Evolutionary conservation across 1,140 invertebrate species (phyloP), one percentile per base, ranked within the genome.

Genomic region (Vollenhovia emeryi): DNA sequence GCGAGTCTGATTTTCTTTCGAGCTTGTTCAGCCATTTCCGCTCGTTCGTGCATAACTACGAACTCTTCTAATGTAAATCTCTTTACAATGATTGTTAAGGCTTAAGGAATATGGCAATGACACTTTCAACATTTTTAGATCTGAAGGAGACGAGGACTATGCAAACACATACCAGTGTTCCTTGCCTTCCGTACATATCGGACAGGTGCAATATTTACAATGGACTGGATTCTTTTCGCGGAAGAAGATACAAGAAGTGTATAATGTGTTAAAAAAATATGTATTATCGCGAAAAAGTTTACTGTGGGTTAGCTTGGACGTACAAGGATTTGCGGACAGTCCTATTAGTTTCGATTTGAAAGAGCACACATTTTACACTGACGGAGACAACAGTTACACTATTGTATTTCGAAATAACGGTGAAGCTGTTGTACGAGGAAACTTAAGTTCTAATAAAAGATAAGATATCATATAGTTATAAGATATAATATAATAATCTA

Each of bases 241-340:
- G 24, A 89, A 90, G 59, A 92, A 93, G 86, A 88, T 96, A 15
- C 82, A 86, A 66, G 89, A 92, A 79, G 91, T 96, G 8, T 94
- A 95, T 24, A 68, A 94, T 33, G 43, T 52, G 5, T 76, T 95
- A 21, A 94, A 88, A 93, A 87, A 92, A 57, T 93, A 89, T 86
- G 76, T 92, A 48, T 79, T 64, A 43, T 52, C 68, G 27, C 80
- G 86, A 68, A 50, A 91, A 9, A 92, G 75, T 66, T 86, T 92
- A 57, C 91, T 93, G 11, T 96, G 96, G 96, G 84, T 91, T 48
- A 94, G 94, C 62, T 91, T 96, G 21, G 94, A 96, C 79, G 93
- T 96, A 7, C 95, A 96, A 89, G 96, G 96, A 48, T 96, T 96
- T 91, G 92, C 93, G 8, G 96, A 96, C 78, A 93, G 94, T 79